Evolutionary conservation across 2,797 vertebrate species (phyloP), one percentile per base, ranked within the genome.

Genomic region (Darevskia mixta): DNA sequence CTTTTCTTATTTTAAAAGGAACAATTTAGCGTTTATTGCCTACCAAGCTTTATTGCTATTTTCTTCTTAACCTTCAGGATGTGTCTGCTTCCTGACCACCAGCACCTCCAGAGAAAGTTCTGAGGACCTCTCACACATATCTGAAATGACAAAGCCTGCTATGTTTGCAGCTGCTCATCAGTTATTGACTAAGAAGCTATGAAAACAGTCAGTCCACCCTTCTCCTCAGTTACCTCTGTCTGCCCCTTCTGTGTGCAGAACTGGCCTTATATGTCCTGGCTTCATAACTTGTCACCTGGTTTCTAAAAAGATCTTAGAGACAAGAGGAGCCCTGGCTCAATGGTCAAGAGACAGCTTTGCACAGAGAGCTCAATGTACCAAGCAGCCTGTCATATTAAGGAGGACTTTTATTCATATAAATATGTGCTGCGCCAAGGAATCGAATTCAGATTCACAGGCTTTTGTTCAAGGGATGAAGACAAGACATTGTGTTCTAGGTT

Each of bases 401-500:
- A 29, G 58, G 25, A 64, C 18, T 3, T n/a, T 32, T 10, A n/a
- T 80, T 58, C 27, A 67, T 5, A 23, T 76, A 32, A 81, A 76
- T 8, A 5, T 69, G 11, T 78, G 38, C 4, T 75, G 15, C 5
- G 7, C 45, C 35, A 45, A 20, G 49, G 11, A 17, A 64, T 4
- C 11, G 61, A 66, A 38, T 13, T 71, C n/a, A 83, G 82, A 83
- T 64, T 86, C 73, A 82, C 0, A 3, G 2, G 0, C 0, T 0
- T 43, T 20, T 0, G 0, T 38, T 82, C 38, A 29, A 83, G 85
- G 84, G 55, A 73, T 72, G 20, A 80, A 83, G 73, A 83, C 82
- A 87, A 69, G 49, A 91, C 79, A 87, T 69, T 89, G 72, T 87
- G 35, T 69, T 2, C 69, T 41, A 78, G 2, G 88, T 90, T 96